phyloP scores from a whole-genome alignment of 2,888 invertebrate species.

The Andrena bucephala region DNA sequence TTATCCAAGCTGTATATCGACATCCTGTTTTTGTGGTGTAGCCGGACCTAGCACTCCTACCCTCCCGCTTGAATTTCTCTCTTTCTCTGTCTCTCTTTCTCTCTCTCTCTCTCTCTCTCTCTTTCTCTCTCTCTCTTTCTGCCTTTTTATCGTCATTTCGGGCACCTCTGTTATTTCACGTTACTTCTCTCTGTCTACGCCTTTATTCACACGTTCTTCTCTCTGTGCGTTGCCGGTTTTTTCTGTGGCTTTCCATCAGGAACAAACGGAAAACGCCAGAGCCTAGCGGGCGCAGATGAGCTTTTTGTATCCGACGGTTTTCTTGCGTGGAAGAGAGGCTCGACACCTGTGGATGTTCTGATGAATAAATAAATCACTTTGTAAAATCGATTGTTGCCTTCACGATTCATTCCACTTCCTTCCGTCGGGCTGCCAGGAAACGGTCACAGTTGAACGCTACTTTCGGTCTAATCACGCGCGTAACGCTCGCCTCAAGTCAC shows the following conservation, averaged over 20 bases:
- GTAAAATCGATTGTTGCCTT: constrained; percentile 73
- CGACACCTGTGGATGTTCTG: constrained; percentile 49
- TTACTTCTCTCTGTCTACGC: constrained; percentile 52
- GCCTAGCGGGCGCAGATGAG: constrained; percentile 19
- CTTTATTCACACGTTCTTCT: constrained; percentile 30
- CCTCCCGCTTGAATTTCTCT: constrained; percentile 66
- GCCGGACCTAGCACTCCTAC: constrained; percentile 83
- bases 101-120: constrained; percentile 15
- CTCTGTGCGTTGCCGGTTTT: constrained; percentile 23
- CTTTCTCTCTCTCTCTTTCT: background rate
- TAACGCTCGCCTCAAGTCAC: constrained; percentile 27
- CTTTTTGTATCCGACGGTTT: constrained; percentile 38
- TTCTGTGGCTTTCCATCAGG: constrained; percentile 30
- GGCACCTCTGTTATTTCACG: constrained; percentile 39
- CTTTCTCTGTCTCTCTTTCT: constrained; percentile 29
- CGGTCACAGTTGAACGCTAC: constrained; percentile 14
- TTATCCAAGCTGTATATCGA: constrained; percentile 63
- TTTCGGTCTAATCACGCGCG: constrained; percentile 3
- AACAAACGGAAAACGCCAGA: constrained; percentile 2
- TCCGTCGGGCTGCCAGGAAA: constrained; percentile 27
- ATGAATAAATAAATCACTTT: constrained; percentile 74
- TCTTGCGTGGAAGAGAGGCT: constrained; percentile 27
- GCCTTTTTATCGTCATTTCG: constrained; percentile 71
- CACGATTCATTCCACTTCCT: constrained; percentile 72
- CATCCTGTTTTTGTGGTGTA: constrained; percentile 82